These are phyloP conservation scores for Margarornis squamiger DNA, from an alignment of 2,797 vertebrate genomes.

Conservation along the genomic window DNA sequence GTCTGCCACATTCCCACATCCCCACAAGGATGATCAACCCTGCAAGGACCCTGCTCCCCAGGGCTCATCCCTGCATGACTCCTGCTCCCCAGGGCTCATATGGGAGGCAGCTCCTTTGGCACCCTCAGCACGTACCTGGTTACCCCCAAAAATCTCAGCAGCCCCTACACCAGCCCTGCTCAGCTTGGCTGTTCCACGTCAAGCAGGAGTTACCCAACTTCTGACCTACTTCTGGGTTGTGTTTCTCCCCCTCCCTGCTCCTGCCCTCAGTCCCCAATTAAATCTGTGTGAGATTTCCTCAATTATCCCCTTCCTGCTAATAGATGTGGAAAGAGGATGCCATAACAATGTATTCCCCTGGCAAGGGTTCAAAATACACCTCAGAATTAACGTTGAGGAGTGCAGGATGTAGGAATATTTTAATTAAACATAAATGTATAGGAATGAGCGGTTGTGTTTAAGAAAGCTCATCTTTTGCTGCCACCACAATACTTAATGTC, in stretches of 20 bases:
- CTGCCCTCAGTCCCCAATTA: conserved; percentile 56
- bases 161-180: neutral
- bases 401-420: conserved; percentile 28
- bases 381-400: conserved; percentile 6
- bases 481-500: conserved; percentile 13
- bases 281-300: conserved; percentile 56
- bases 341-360: conserved; percentile 56
- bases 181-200: neutral
- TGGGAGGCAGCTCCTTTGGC: neutral
- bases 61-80: neutral
- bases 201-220: neutral
- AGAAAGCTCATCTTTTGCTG: conserved; percentile 14
- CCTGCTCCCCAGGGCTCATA: too few relatives aligned
- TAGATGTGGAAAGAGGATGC: conserved; percentile 54
- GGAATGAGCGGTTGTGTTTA: neutral
- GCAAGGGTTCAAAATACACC: conserved; percentile 49
- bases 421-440: conserved; percentile 51
- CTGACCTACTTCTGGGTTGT: neutral
- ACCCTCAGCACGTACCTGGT: neutral
- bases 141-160: neutral
- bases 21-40: neutral
- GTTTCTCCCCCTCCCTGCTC: neutral
- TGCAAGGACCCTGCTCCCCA: neutral
- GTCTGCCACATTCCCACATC: neutral
- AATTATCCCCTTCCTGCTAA: conserved; percentile 61